These are phyloP conservation scores for Dissostichus mawsoni DNA, from an alignment of 2,113 vertebrate genomes.

Conservation along the genomic window DNA sequence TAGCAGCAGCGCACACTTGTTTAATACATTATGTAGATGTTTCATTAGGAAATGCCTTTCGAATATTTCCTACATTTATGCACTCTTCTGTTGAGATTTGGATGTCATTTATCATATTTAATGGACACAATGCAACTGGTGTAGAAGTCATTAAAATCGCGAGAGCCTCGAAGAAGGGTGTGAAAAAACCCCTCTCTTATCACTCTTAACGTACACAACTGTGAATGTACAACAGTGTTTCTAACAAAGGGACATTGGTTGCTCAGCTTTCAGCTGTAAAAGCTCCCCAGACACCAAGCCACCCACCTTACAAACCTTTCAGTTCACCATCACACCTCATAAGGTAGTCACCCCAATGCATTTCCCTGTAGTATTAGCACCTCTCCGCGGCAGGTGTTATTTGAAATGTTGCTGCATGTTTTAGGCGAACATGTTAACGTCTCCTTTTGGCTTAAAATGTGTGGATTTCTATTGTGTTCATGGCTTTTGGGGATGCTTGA, in stretches of 20 bases:
- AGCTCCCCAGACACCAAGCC: constrained; percentile 23
- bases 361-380: constrained; percentile 66
- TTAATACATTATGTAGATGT: constrained; percentile 60
- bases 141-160: constrained; percentile 37
- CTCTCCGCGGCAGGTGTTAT: constrained; percentile 49
- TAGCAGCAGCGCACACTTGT: constrained; percentile 49
- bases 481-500: not conserved
- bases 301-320: constrained; percentile 38
- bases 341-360: constrained; percentile 15
- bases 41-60: constrained; percentile 50
- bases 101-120: constrained; percentile 44
- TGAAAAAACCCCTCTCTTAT: constrained; percentile 7
- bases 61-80: constrained; percentile 42
- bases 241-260: constrained; percentile 6
- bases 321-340: constrained; percentile 52
- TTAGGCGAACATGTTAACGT: constrained; percentile 21
- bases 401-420: constrained; percentile 20
- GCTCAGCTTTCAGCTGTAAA: constrained; percentile 28
- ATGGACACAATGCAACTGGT: constrained; percentile 31
- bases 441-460: constrained; percentile 20
- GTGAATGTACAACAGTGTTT: constrained; percentile 10
- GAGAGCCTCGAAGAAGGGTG: constrained; percentile 3
- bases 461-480: constrained; percentile 32
- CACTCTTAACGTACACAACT: constrained; percentile 8
- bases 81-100: constrained; percentile 27